Conservation (phyloP, 2,888 invertebrate genomes). For the Temnothorax rugatulus region DNA sequence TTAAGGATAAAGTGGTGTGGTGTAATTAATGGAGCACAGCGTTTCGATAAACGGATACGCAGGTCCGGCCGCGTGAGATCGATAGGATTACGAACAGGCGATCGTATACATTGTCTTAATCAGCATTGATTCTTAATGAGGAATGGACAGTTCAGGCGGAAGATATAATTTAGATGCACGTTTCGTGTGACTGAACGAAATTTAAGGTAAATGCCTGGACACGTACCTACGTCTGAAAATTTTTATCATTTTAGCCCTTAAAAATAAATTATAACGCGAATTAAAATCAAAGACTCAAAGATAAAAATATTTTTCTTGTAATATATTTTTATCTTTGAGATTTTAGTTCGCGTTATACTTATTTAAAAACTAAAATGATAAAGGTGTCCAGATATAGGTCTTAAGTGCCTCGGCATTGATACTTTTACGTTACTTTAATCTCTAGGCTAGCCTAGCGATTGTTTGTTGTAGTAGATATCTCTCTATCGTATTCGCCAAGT, state of each 20-base stretch:
- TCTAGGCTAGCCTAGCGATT: not conserved
- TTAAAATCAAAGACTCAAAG: too few species aligned
- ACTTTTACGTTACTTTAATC: not conserved
- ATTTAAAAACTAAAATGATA: too few species aligned
- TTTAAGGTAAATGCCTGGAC: too few species aligned
- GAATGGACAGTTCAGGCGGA: slow-evolving; percentile 25
- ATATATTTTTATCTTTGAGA: too few species aligned
- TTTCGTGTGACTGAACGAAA: not conserved
- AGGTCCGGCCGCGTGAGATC: not conserved
- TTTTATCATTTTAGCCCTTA: too few species aligned
- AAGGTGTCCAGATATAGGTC: too few species aligned
- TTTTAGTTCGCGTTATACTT: too few species aligned
- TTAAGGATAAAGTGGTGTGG: slow-evolving; percentile 38
- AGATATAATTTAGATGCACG: not conserved
- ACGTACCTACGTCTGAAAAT: too few species aligned
- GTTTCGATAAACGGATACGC: slow-evolving; percentile 14
- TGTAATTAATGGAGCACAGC: slow-evolving; percentile 37
- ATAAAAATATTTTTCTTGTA: too few species aligned
- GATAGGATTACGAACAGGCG: not conserved
- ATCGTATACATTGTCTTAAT: not conserved
- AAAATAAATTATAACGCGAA: too few species aligned
- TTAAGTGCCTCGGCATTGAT: too few species aligned
- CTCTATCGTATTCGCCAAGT: not conserved
- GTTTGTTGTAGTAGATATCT: not conserved
- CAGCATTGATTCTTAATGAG: not conserved